Conservation (phyloP, 2,113 vertebrate species). For the Platysternon megacephalum region DNA sequence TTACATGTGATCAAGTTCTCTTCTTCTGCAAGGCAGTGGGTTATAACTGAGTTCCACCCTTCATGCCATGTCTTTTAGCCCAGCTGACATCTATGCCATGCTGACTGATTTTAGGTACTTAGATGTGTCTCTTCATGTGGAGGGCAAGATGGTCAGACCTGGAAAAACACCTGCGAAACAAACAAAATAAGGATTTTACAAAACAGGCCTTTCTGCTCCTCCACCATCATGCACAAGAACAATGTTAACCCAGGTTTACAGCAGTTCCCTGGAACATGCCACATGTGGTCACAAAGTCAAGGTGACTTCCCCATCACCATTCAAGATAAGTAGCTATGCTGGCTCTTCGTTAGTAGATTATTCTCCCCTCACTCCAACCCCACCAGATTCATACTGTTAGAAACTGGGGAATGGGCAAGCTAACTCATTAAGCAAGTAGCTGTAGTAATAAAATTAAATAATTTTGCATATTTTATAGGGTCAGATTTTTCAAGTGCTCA, state of each 20-base stretch:
- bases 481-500: neutral
- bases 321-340: neutral
- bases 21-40: slow-evolving; percentile 74
- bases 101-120: slow-evolving; percentile 59
- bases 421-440: neutral
- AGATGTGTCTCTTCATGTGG: slow-evolving; percentile 99
- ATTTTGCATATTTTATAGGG: neutral
- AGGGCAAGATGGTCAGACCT: slow-evolving; percentile 97
- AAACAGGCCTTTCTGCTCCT: neutral
- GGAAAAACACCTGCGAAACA: slow-evolving; percentile 93
- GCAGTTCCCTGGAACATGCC: neutral
- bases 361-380: neutral
- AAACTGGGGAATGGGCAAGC: neutral
- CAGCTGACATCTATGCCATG: slow-evolving; percentile 53
- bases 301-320: neutral
- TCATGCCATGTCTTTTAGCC: slow-evolving; percentile 68
- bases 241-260: neutral
- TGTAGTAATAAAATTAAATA: neutral
- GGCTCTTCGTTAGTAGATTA: neutral
- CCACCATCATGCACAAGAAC: neutral
- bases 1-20: slow-evolving; percentile 74
- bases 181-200: slow-evolving; percentile 32
- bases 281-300: accelerated
- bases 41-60: slow-evolving; percentile 76
- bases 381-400: neutral